These are phyloP conservation scores for Drosophila pandora DNA, from an alignment of 1,140 invertebrate species.

Conservation along the genomic window DNA sequence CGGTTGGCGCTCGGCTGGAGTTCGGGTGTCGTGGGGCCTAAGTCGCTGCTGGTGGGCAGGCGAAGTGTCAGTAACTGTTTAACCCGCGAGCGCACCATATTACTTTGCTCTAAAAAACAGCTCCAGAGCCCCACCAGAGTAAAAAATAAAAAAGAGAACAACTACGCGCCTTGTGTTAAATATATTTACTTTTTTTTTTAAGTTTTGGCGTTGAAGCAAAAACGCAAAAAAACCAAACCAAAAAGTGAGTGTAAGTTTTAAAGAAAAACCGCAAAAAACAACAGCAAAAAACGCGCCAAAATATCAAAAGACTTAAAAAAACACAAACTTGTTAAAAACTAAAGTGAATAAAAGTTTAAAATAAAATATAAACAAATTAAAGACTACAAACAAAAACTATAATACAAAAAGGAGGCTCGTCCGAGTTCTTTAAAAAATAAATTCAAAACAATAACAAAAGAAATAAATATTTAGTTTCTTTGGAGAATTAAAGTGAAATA, in stretches of 20 bases:
- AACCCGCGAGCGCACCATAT: constrained; percentile 60
- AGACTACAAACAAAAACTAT: not conserved
- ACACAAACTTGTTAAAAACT: not conserved
- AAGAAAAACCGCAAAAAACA: not conserved
- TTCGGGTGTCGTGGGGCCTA: constrained; percentile 3
- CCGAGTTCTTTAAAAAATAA: not conserved
- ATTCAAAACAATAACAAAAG: not conserved
- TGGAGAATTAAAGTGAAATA: constrained; percentile 24
- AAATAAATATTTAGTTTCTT: not conserved
- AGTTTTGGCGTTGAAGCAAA: not conserved
- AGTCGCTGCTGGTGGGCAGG: constrained; percentile 67
- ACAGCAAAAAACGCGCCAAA: not conserved
- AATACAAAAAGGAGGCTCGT: constrained; percentile 23
- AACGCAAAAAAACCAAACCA: not conserved
- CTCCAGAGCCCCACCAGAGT: not conserved
- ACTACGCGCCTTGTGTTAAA: not conserved
- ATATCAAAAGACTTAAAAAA: not conserved
- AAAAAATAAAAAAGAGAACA: not conserved
- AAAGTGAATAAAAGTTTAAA: not conserved
- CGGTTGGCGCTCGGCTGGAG: not conserved
- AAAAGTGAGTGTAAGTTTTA: constrained; percentile 3
- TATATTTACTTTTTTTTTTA: not conserved
- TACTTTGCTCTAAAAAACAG: constrained; percentile 5
- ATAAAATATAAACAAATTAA: not conserved
- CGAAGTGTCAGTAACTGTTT: constrained; percentile 74